Evolutionary conservation across 2,888 invertebrate genomes (phyloP), one percentile per base, ranked within the genome.

Genomic region (Perizoma flavofasciatum): DNA sequence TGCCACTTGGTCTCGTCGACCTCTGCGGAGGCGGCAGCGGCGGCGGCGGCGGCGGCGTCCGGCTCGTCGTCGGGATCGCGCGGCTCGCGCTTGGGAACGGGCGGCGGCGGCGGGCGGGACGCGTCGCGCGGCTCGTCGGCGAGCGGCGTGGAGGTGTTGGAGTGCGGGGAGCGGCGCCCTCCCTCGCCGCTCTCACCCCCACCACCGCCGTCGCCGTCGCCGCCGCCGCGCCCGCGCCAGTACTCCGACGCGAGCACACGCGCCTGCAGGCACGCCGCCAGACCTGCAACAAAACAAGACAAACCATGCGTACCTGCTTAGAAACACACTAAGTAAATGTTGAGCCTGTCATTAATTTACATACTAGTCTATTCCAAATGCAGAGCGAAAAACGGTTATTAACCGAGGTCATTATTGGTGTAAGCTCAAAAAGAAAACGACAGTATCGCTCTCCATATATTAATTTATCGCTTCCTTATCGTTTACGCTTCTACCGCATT

Each of bases 1-100:
- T 98, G 97, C 98, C 98, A 98, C 85, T 97, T 96, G 73, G 96
- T 95, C 85, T 96, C 96, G 83, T 96, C 96, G 71, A 95, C 96
- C 73, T 95, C 95, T 78, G 94, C 94, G 74, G 93, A 93, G 68
- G 88, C 93, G 35, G 32, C 35, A 63, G 70, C 49, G 57, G 67
- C 53, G 53, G 52, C 65, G 65, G n/a, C 59, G 62, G 52, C 56
- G 63, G 41, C 58, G 50, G 52, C 55, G 39, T 49, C 47, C 56
- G 49, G 59, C 56, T 55, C 33, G 43, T 52, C 43, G 51, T 41
- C 54, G 50, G 51, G 54, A 47, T 45, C 46, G 49, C 32, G 46
- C 39, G 53, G 53, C 46, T 47, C 54, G 47, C 46, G 40, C 49
- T 60, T 59, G 50, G 68, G 56, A 56, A 45, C 49, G 43, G 41